phyloP scores from a whole-genome alignment of 2,113 vertebrate species.

The Atractosteus spatula region DNA sequence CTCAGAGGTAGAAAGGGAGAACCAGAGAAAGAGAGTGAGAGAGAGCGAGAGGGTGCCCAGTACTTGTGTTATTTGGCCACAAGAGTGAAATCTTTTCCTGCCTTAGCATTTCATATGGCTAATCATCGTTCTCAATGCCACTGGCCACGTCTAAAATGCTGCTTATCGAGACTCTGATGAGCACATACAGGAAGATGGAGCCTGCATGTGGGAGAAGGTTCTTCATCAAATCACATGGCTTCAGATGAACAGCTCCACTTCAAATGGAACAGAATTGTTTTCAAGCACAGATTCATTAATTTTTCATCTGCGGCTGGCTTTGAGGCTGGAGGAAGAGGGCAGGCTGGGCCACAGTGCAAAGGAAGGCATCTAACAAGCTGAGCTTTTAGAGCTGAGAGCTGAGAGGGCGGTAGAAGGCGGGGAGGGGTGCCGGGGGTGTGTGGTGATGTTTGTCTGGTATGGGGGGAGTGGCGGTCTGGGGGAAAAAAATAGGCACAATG shows the following conservation, averaged over 20 bases:
- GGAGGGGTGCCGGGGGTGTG: not conserved
- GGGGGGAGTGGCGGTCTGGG: conserved; percentile 42
- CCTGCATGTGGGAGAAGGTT: conserved; percentile 42
- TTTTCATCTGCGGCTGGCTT: conserved; percentile 69
- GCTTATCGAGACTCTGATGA: conserved; percentile 41
- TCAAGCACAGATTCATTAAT: conserved; percentile 68
- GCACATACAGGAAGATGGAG: conserved; percentile 25
- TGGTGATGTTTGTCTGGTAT: too few relatives aligned
- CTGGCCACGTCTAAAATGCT: conserved; percentile 24
- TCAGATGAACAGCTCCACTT: conserved; percentile 62
- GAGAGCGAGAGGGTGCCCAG: not conserved
- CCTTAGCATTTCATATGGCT: not conserved
- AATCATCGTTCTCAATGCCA: conserved; percentile 27
- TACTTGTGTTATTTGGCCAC: not conserved
- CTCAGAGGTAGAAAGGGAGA: conserved; percentile 3
- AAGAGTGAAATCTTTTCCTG: not conserved
- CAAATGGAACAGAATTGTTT: conserved; percentile 62
- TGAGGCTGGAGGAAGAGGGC: conserved; percentile 55
- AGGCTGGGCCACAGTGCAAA: conserved; percentile 37
- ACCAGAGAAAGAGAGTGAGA: conserved; percentile 1
- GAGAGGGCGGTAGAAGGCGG: conserved; percentile 17
- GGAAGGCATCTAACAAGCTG: conserved; percentile 53
- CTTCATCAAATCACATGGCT: conserved; percentile 58
- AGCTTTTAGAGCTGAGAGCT: conserved; percentile 48
- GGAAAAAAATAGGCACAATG: conserved; percentile 49